Base-by-base conservation (phyloP, 2,797 vertebrate species). In the Euthynnus affinis region DNA sequence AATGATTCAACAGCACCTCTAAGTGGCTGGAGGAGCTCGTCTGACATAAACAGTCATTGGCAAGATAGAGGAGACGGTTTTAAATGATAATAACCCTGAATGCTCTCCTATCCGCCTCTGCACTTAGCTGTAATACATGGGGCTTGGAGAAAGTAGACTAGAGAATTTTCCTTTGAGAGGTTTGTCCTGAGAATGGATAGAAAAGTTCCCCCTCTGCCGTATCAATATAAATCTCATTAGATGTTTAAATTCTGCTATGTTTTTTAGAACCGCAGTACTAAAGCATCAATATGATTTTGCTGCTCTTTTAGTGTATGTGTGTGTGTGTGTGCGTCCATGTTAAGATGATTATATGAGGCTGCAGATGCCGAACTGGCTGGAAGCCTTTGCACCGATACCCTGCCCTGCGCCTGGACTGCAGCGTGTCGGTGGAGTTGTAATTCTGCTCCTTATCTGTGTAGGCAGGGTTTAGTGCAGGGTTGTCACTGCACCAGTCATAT, bases 1-100 rank as follows among this genome's bases (percentile, higher is more conserved):
- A 92, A 91, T 77, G 89, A 91, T 92, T 93, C 84, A 93, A 90
- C 90, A 92, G 93, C 90, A 92, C 91, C 93, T 91, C 92, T 89
- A 82, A 86, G 91, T 91, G 92, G 92, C 85, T 71, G 81, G 80
- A 65, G 70, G 70, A 83, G 84, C 81, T 87, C 58, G 4, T 79
- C 56, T 81, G 86, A 83, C 74, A 49, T 74, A 78, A 82, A 73
- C 78, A 81, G 71, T 60, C 56, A 48, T 10, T 6, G 17, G 29
- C 1, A 20, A 80, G 59, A 52, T 63, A 8, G 80, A 61, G 84
- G 69, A 73, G 70, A 5, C 2, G 1, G 14, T 61, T 88, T 78
- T 42, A 72, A 78, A 77, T 40, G 68, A 80, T 69, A 74, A 65
- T 23, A 13, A 29, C 56, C 46, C 65, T 58, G 51, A 61, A 44